Evolutionary conservation across 2,797 vertebrate genomes (phyloP), one percentile per base, ranked within the genome.

Genomic region (Moxostoma hubbsi): DNA sequence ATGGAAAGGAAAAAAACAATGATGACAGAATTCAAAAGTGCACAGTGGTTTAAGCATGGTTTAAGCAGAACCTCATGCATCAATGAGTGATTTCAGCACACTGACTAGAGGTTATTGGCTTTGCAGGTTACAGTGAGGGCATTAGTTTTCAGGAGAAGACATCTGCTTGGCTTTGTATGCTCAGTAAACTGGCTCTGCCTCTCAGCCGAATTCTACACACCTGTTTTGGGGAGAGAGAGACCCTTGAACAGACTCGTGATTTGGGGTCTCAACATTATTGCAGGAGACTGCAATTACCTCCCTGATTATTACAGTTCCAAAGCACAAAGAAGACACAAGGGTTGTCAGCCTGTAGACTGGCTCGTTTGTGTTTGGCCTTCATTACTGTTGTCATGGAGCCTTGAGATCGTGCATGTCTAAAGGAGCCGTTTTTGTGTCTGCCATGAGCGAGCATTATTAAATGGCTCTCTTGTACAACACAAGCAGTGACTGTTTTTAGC

Each of bases 211-310:
- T 15, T 47, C 47, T 46, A 49, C 46, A 18, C n/a, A n/a, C 9
- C 45, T 9, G 63, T 13, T 65, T n/a, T n/a, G n/a, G 1, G n/a
- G 63, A 65, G 24, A 24, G 24, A 24, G 24, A 24, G 24, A 24
- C 24, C 24, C 61, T 87, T 24, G 24, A 24, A 24, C 73, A 77
- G 63, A 61, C 75, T 53, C 71, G 65, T 72, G 15, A 55, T 66
- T 16, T 16, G 36, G 47, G 70, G 67, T 77, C 72, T 65, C 43
- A 36, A 62, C 65, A 73, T 77, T 73, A 58, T 58, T 13, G 62
- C 75, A 59, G 62, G 7, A 67, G 76, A 73, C 57, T 80, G 67
- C 81, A 82, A 73, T 85, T 85, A 81, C 82, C 70, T 73, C 54
- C 66, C 36, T 67, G 81, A 78, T 81, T 83, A 72, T 83, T 80